phyloP scores from a whole-genome alignment of 2,888 invertebrate genomes.

The Teleogryllus oceanicus region DNA sequence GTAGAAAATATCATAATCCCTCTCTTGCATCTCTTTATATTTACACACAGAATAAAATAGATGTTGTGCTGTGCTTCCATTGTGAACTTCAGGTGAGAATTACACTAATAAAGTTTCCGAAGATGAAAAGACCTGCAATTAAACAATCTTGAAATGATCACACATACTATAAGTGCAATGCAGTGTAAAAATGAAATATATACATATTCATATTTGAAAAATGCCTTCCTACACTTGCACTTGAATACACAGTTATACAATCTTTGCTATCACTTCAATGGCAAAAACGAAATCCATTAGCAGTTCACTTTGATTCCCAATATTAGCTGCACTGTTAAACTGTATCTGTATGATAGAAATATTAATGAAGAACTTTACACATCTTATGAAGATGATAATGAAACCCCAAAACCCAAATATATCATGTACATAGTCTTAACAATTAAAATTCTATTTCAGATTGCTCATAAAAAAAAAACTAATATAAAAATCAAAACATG shows the following conservation, averaged over 20 bases:
- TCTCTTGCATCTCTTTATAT: neutral
- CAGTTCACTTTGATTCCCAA: conserved; percentile 3
- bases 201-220: neutral
- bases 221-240: conserved; percentile 2
- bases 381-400: neutral
- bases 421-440: conserved; percentile 2
- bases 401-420: conserved; percentile 18
- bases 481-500: too few relatives aligned
- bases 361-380: neutral
- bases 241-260: conserved; percentile 1
- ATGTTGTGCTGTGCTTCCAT: neutral
- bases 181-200: neutral
- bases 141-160: neutral
- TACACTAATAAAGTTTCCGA: neutral
- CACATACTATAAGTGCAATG: conserved; percentile 7
- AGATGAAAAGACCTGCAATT: neutral
- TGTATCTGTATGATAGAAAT: neutral
- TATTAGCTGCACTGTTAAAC: neutral
- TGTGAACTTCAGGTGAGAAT: neutral
- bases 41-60: neutral
- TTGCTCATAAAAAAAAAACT: conserved; percentile 24
- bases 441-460: neutral
- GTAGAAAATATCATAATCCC: too few relatives aligned
- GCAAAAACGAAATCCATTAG: neutral
- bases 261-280: neutral